Evolutionary conservation across 53 echinoderm and acorn worm genomes (phyloP).

Genomic region (Arbacia lixula): DNA sequence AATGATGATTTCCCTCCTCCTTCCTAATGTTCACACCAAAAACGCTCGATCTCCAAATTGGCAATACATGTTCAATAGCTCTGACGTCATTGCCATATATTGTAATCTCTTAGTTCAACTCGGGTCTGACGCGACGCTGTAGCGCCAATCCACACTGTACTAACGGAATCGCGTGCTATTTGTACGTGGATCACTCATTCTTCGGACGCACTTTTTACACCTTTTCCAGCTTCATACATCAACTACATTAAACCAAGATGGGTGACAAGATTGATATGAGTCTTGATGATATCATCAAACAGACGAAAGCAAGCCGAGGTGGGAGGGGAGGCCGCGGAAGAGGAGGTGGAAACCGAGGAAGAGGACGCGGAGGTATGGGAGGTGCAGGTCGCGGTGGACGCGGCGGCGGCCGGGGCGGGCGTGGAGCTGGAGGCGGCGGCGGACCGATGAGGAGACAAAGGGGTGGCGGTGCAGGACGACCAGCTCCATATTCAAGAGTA

Average conservation of each 20-base stretch:
- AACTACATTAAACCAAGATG: constrained; percentile 38
- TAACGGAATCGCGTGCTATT: constrained; percentile 14
- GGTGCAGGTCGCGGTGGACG: constrained; percentile 11
- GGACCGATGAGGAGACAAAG: constrained; percentile 76
- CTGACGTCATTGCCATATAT: constrained; percentile 13
- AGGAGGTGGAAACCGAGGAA: constrained; percentile 46
- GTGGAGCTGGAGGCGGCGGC: constrained; percentile 62
- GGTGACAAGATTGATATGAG: constrained; percentile 69
- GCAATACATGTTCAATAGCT: not conserved
- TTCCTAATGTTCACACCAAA: too few species aligned
- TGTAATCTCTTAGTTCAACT: not conserved
- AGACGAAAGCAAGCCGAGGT: constrained; percentile 19
- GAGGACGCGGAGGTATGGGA: constrained; percentile 35
- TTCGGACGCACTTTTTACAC: too few species aligned
- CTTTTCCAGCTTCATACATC: too few species aligned
- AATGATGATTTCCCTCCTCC: too few species aligned
- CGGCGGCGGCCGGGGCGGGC: constrained; percentile 31
- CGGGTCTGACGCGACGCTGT: not conserved
- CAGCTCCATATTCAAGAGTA: too few species aligned
- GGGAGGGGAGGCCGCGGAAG: constrained; percentile 61
- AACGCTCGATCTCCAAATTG: not conserved
- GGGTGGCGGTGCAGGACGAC: constrained; percentile 63
- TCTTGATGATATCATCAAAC: constrained; percentile 69
- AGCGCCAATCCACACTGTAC: not conserved
- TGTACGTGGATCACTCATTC: too few species aligned